Conservation (phyloP, 2,113 vertebrate genomes). For the Sprattus sprattus region DNA sequence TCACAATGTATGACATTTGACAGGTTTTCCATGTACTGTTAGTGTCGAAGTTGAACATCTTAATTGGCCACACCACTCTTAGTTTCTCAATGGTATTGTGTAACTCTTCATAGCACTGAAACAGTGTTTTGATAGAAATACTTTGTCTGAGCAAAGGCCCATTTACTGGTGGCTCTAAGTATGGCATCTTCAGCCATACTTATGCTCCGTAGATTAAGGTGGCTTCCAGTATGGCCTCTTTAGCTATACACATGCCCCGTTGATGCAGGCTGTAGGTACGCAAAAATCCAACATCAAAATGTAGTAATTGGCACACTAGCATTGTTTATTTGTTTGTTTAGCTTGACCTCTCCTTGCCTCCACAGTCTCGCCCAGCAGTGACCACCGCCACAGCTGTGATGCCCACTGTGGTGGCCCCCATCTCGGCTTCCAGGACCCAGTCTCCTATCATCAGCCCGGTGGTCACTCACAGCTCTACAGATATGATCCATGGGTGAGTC, state of each 20-base stretch:
- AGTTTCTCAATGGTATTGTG: too few species aligned
- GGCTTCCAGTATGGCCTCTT: too few species aligned
- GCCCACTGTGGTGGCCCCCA: constrained; percentile 91
- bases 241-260: too few species aligned
- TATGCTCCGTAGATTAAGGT: too few species aligned
- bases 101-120: too few species aligned
- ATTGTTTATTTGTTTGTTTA: not conserved
- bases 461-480: constrained; percentile 81
- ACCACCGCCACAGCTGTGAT: constrained; percentile 89
- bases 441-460: constrained; percentile 91
- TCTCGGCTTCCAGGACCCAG: constrained; percentile 89
- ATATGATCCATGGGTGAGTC: constrained; percentile 85
- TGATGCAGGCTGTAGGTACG: too few species aligned
- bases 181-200: too few species aligned
- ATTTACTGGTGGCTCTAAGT: too few species aligned
- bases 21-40: too few species aligned
- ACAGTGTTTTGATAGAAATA: not conserved
- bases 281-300: too few species aligned
- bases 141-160: not conserved
- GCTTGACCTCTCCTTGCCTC: constrained; percentile 21
- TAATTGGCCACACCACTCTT: too few species aligned
- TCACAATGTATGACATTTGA: not conserved
- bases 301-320: not conserved
- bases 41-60: too few species aligned
- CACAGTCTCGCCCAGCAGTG: constrained; percentile 86